A percentile compares a stretch with the other conserved stretches of the same genome.
These are phyloP conservation scores for Morone chrysops DNA, from an alignment of 2,113 vertebrate genomes.

Conservation along the genomic window DNA sequence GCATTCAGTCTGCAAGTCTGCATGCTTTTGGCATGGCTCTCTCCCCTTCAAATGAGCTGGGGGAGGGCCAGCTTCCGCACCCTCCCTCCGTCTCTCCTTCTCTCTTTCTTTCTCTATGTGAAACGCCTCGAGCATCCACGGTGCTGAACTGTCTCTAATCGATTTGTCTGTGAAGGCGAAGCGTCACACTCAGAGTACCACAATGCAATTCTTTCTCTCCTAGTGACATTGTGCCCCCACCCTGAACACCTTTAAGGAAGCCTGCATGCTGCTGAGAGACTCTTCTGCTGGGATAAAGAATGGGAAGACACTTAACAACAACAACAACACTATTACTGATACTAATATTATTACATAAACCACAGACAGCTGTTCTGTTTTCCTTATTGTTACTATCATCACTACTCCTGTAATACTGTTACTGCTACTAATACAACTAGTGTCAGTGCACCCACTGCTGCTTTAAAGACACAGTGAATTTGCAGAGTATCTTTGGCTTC, in stretches of 20 bases:
- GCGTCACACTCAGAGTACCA: constrained; percentile 80
- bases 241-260: constrained; percentile 82
- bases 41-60: constrained; percentile 48
- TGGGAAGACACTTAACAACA: constrained; percentile 33
- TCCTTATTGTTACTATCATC: not conserved
- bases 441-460: not conserved
- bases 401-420: not conserved
- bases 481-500: not conserved
- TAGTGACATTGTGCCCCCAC: constrained; percentile 79
- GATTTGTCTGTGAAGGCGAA: constrained; percentile 96
- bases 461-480: not conserved
- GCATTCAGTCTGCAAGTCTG: constrained; percentile 43
- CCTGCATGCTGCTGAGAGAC: constrained; percentile 73
- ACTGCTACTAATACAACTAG: not conserved
- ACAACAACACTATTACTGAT: constrained; percentile 4
- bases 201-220: constrained; percentile 85
- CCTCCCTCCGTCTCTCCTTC: constrained; percentile 6
- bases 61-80: constrained; percentile 55
- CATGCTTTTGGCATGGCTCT: constrained; percentile 24
- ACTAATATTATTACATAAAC: not conserved
- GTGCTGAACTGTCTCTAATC: constrained; percentile 96
- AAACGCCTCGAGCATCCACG: constrained; percentile 91
- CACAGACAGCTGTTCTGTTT: constrained; percentile 2
- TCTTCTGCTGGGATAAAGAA: constrained; percentile 59
- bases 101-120: constrained; percentile 82